A percentile compares a stretch with the other conserved stretches of the same genome.
phyloP scores from a whole-genome alignment of 2,113 vertebrate species.

The Macheiramphus alcinus region DNA sequence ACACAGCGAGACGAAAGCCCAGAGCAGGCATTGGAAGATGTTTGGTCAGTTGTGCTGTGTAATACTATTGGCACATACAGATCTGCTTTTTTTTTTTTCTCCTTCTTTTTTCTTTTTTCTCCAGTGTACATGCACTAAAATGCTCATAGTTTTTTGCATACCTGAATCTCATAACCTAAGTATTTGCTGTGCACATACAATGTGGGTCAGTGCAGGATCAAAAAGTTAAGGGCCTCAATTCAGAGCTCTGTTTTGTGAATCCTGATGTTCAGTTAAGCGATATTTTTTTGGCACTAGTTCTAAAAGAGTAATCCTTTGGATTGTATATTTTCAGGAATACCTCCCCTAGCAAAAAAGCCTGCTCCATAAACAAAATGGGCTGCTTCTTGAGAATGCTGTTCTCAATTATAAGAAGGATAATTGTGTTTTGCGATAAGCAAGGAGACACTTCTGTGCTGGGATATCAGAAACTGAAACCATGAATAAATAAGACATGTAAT shows the following conservation, averaged over 20 bases:
- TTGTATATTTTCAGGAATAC: background rate
- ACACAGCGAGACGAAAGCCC: background rate
- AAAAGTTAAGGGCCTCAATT: background rate
- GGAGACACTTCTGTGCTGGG: background rate
- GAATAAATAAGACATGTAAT: background rate
- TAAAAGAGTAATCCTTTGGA: background rate
- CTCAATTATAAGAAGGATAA: background rate
- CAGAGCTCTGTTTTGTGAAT: background rate
- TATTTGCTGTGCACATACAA: background rate
- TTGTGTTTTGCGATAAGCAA: background rate
- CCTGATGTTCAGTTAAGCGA: background rate
- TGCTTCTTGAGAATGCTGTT: background rate
- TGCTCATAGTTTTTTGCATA: background rate
- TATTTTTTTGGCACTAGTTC: background rate
- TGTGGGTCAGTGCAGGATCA: background rate
- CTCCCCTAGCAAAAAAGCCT: background rate
- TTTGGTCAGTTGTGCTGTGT: background rate
- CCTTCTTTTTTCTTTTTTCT: background rate
- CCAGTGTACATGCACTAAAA: background rate
- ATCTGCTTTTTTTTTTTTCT: background rate
- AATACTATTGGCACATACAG: background rate
- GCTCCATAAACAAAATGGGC: background rate
- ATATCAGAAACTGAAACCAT: background rate
- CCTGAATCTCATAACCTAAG: background rate
- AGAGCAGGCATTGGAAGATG: background rate